Percentiles rank a stretch among this genome's conserved stretches.
Evolutionary conservation across 2,113 vertebrate species (phyloP).

Genomic region (Paralichthys olivaceus): DNA sequence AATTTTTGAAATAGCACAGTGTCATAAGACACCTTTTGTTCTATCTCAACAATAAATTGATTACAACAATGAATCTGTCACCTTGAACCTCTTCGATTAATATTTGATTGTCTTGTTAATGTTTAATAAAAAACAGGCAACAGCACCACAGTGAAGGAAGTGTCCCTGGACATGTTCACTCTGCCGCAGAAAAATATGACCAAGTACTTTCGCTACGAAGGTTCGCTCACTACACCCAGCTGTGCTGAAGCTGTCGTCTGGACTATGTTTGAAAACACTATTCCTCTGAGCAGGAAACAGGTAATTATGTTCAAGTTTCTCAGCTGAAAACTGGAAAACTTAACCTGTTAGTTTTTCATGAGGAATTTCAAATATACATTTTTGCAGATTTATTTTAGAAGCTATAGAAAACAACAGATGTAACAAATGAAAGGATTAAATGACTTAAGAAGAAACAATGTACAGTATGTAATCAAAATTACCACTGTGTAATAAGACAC

Average conservation of each 20-base stretch:
- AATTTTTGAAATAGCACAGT: constrained; percentile 11
- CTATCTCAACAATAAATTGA: not conserved
- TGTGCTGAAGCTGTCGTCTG: constrained; percentile 84
- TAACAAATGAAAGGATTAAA: too few species aligned
- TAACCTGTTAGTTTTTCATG: too few species aligned
- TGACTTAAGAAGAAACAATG: too few species aligned
- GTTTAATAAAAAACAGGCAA: constrained; percentile 50
- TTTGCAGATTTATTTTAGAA: too few species aligned
- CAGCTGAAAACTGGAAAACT: too few species aligned
- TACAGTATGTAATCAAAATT: too few species aligned
- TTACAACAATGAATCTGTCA: not conserved
- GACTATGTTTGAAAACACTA: constrained; percentile 82
- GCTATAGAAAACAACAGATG: not conserved
- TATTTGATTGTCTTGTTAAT: constrained; percentile 27
- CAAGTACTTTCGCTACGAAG: constrained; percentile 82
- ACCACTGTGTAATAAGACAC: too few species aligned
- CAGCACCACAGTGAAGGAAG: constrained; percentile 17
- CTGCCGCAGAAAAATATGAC: constrained; percentile 20
- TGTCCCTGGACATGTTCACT: constrained; percentile 81
- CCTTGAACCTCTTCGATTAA: too few species aligned
- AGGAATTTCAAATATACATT: too few species aligned
- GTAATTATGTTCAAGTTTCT: constrained; percentile 67
- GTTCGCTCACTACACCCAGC: constrained; percentile 86
- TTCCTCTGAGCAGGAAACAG: constrained; percentile 81
- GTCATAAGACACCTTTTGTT: not conserved